These are phyloP conservation scores for Tenrec ecaudatus DNA, from an alignment of 2,113 vertebrate genomes.

Conservation along the genomic window DNA sequence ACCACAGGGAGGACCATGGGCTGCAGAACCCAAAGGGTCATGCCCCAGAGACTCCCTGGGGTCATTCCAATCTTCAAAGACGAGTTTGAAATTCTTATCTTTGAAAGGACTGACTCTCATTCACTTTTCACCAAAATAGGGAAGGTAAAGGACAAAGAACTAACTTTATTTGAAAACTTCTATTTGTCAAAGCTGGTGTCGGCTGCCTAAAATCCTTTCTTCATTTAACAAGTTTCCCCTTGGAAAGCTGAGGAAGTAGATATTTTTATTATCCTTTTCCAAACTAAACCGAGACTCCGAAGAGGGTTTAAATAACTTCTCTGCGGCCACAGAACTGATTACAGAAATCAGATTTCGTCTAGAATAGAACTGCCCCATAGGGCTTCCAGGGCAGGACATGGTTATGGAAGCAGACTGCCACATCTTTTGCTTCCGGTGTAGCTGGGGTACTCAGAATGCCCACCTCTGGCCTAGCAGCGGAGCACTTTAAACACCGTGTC, in stretches of 20 bases:
- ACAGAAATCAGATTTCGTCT: fast-evolving
- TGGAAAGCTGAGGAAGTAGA: background rate
- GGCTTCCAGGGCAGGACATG: no score
- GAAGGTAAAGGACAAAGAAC: background rate
- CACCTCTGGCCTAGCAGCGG: no score
- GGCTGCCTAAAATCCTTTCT: background rate
- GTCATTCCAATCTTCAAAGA: conserved; percentile 50
- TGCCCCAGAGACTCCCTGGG: background rate
- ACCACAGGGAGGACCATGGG: background rate
- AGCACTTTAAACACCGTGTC: no score
- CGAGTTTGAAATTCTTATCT: conserved; percentile 48
- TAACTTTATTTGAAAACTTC: background rate
- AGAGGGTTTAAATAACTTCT: conserved; percentile 9
- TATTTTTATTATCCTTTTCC: conserved; percentile 23
- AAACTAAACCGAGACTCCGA: background rate
- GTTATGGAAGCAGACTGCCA: no score
- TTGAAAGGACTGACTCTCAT: conserved; percentile 28
- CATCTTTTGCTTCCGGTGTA: no score
- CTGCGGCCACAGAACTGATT: background rate
- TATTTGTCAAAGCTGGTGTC: conserved; percentile 16
- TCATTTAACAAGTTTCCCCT: conserved; percentile 30
- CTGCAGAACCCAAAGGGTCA: conserved; percentile 15
- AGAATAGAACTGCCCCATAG: no score
- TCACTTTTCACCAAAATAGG: conserved; percentile 46
- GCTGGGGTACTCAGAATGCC: no score